Conservation (phyloP, 2,797 vertebrate species). For the Sternarchorhynchus goeldii region DNA sequence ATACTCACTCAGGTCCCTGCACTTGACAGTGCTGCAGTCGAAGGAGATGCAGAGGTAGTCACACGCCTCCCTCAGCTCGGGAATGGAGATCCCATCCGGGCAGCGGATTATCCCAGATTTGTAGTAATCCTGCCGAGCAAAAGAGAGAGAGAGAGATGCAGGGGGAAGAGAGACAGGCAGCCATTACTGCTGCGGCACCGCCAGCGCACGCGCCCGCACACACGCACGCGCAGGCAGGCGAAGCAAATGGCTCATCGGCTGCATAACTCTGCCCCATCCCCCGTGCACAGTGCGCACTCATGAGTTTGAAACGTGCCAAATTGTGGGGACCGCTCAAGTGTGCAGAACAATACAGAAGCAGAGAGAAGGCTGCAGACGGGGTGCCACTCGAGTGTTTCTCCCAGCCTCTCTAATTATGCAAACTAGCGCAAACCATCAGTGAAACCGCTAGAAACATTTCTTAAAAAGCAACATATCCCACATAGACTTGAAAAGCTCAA, state of each 20-base stretch:
- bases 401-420: too few species aligned
- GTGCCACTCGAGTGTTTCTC: conserved; percentile 7
- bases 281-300: conserved; percentile 19
- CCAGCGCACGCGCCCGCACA: conserved; percentile 31
- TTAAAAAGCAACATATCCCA: too few species aligned
- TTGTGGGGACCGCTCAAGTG: conserved; percentile 39
- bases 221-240: conserved; percentile 11
- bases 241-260: conserved; percentile 58
- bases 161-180: conserved; percentile 68
- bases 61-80: conserved; percentile 96
- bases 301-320: conserved; percentile 53
- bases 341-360: conserved; percentile 6
- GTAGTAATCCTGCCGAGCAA: conserved; percentile 94
- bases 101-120: conserved; percentile 98
- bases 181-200: conserved; percentile 74
- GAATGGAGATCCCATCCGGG: conserved; percentile 97
- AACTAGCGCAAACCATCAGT: too few species aligned
- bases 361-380: background rate
- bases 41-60: conserved; percentile 99
- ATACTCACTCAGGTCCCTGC: conserved; percentile 99
- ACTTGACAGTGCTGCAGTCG: conserved; percentile 98
- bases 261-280: conserved; percentile 17
- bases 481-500: too few species aligned
- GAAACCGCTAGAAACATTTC: too few species aligned
- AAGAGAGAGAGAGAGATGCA: conserved; percentile 43